Percentiles rank a stretch among this genome's conserved stretches.
phyloP scores from a whole-genome alignment of 92 coral and sea anemone genomes.

The Palythoa grandis region DNA sequence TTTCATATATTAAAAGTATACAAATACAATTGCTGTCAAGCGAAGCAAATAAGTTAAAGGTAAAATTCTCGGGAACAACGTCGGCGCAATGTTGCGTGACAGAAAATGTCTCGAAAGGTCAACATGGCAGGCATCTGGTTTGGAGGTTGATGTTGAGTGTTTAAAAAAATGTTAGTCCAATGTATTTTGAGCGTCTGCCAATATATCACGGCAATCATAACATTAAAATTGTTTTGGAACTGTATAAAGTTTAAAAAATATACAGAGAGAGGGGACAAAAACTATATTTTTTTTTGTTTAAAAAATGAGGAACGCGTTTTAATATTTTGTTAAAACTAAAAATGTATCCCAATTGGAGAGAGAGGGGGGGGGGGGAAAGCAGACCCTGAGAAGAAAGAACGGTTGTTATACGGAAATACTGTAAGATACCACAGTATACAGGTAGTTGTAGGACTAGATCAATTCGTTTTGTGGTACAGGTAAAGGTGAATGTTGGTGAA shows the following conservation, averaged over 20 bases:
- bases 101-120: neutral
- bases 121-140: neutral
- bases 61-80: too few species aligned
- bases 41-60: neutral
- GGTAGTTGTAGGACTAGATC: neutral
- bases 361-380: too few species aligned
- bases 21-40: neutral
- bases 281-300: neutral
- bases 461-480: slow-evolving; percentile 23
- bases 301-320: neutral
- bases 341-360: neutral
- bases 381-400: slow-evolving; percentile 26
- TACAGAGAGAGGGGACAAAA: too few species aligned
- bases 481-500: slow-evolving; percentile 45
- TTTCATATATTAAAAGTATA: neutral
- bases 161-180: neutral
- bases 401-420: slow-evolving; percentile 7
- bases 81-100: neutral
- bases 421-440: slow-evolving; percentile 2
- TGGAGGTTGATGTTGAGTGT: neutral
- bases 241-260: too few species aligned
- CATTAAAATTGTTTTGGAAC: neutral
- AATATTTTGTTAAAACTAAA: neutral
- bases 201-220: neutral
- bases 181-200: neutral